These are phyloP conservation scores for Dallia pectoralis DNA, from an alignment of 2,797 vertebrate genomes.

Conservation along the genomic window DNA sequence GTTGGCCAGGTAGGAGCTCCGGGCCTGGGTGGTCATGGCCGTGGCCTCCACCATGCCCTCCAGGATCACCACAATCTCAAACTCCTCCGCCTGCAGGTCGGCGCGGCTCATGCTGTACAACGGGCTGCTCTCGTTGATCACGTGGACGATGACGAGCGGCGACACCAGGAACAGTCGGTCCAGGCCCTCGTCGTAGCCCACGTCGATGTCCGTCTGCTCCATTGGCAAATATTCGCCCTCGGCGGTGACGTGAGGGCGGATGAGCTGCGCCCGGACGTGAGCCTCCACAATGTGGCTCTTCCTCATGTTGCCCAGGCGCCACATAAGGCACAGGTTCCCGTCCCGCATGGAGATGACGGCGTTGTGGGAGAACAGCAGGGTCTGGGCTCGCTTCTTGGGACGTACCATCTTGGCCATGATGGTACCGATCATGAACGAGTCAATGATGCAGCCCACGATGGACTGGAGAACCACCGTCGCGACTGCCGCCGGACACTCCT, in stretches of 20 bases:
- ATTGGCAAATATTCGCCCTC: conserved; percentile 92
- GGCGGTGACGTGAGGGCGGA: conserved; percentile 84
- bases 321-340: conserved; percentile 91
- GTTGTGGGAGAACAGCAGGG: conserved; percentile 87
- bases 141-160: conserved; percentile 88
- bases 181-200: conserved; percentile 90
- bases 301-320: conserved; percentile 90
- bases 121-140: conserved; percentile 88
- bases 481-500: conserved; percentile 89
- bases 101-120: conserved; percentile 81
- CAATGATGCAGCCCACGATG: conserved; percentile 91
- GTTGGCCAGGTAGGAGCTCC: conserved; percentile 93
- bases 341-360: conserved; percentile 87
- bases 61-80: conserved; percentile 97
- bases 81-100: conserved; percentile 86
- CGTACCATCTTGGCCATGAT: conserved; percentile 98
- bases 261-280: conserved; percentile 88
- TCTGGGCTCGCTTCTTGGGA: conserved; percentile 91
- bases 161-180: conserved; percentile 94
- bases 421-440: conserved; percentile 95
- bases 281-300: conserved; percentile 96
- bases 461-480: conserved; percentile 91
- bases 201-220: conserved; percentile 91
- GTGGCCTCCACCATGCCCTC: conserved; percentile 99
- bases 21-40: conserved; percentile 96